These are phyloP conservation scores for Scaptomyza tumidula DNA, from an alignment of 2,888 invertebrate genomes.

Conservation along the genomic window DNA sequence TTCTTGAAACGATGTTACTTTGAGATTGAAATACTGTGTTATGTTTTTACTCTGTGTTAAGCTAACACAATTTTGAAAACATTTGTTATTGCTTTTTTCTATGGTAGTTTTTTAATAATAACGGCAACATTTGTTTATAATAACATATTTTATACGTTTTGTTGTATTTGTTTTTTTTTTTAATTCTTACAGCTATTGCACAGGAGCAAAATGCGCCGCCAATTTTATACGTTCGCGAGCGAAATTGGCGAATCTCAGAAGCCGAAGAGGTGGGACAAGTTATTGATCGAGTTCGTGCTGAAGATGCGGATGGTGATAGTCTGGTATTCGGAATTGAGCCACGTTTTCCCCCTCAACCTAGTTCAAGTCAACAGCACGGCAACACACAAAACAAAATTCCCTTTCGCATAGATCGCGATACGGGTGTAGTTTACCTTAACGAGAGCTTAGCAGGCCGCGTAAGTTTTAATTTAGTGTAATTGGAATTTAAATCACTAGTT, in stretches of 20 bases:
- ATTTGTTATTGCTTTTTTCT: too few relatives aligned
- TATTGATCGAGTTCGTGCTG: conserved; percentile 89
- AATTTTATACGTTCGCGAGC: conserved; percentile 88
- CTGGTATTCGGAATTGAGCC: conserved; percentile 90
- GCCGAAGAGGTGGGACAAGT: conserved; percentile 89
- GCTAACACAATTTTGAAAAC: too few relatives aligned
- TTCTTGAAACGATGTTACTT: too few relatives aligned
- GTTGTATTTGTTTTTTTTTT: not conserved
- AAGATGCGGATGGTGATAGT: conserved; percentile 87
- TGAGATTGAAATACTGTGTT: too few relatives aligned
- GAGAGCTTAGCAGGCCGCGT: conserved; percentile 91
- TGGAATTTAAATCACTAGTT: too few relatives aligned
- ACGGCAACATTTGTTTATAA: not conserved
- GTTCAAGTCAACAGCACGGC: conserved; percentile 35
- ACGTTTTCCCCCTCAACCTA: conserved; percentile 80
- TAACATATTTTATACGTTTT: not conserved
- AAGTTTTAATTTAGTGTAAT: conserved; percentile 79
- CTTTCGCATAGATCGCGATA: conserved; percentile 90
- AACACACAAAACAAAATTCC: conserved; percentile 85
- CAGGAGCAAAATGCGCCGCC: conserved; percentile 86
- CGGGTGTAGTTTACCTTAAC: conserved; percentile 92
- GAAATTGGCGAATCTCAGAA: conserved; percentile 91
- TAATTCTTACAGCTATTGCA: conserved; percentile 61
- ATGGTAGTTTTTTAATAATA: too few relatives aligned
- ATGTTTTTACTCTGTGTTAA: too few relatives aligned